Percentiles rank a stretch among this genome's conserved stretches.
These are phyloP conservation scores for Oncorhynchus masou DNA, from an alignment of 2,113 vertebrate species.

Conservation along the genomic window DNA sequence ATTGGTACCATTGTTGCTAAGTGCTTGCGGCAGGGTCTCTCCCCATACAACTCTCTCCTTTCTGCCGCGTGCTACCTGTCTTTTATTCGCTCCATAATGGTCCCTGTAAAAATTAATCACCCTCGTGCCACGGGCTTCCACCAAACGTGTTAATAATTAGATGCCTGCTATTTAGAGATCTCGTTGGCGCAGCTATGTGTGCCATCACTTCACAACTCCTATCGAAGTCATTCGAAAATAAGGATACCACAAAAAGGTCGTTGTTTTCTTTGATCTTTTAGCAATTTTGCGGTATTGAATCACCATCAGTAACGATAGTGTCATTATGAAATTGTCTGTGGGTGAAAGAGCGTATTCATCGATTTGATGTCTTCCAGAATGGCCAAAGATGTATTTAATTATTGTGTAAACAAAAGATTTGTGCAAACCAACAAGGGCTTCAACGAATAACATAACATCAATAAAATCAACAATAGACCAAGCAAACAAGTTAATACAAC, in stretches of 20 bases:
- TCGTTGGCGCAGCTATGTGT: slow-evolving; percentile 3
- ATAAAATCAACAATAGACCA: not conserved
- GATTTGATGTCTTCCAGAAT: not conserved
- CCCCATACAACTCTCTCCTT: not conserved
- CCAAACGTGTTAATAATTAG: slow-evolving; percentile 22
- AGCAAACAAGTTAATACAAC: not conserved
- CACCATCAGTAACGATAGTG: not conserved
- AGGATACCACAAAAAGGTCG: not conserved
- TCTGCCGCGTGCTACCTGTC: slow-evolving; percentile 17
- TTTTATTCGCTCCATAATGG: slow-evolving; percentile 15
- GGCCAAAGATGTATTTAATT: not conserved
- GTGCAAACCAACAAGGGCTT: not conserved
- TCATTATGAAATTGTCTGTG: not conserved
- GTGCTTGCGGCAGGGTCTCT: slow-evolving; percentile 28
- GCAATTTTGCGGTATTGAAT: not conserved
- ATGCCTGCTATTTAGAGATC: not conserved
- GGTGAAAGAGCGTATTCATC: not conserved
- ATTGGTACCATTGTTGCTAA: slow-evolving; percentile 39
- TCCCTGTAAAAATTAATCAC: slow-evolving; percentile 18
- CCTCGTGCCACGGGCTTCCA: not conserved
- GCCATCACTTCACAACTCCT: not conserved
- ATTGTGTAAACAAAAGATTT: not conserved
- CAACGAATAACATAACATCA: not conserved
- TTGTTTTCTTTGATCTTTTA: not conserved
- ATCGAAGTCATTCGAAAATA: slow-evolving; percentile 3